Evolutionary conservation across 2,113 vertebrate genomes (phyloP).

Genomic region (Microcebus ravelobensis): DNA sequence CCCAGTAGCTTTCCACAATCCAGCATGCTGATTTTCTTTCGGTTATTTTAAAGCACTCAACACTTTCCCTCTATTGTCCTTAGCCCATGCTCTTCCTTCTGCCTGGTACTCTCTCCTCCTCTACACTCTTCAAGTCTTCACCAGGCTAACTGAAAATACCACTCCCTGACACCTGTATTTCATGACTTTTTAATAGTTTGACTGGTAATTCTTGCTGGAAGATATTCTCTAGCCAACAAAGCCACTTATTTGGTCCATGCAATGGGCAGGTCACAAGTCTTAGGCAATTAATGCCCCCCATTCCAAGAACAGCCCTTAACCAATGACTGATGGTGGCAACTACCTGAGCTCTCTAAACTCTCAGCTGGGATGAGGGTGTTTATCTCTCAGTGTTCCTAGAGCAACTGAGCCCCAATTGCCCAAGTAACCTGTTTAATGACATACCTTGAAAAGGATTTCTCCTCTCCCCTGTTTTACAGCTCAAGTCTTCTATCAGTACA

Average conservation of each 20-base stretch:
- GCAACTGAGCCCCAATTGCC: not conserved
- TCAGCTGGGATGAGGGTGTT: too few species aligned
- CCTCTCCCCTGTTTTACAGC: not conserved
- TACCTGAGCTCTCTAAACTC: too few species aligned
- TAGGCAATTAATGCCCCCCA: not conserved
- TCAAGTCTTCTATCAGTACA: not conserved
- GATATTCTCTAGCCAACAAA: not conserved
- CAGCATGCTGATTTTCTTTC: not conserved
- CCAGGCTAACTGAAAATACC: not conserved
- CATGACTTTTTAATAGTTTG: not conserved
- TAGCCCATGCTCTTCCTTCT: not conserved
- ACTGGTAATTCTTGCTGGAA: not conserved
- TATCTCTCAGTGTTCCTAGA: not conserved
- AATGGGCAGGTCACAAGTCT: not conserved
- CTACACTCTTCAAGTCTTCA: not conserved
- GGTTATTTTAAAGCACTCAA: not conserved
- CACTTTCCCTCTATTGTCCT: not conserved
- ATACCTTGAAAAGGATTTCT: not conserved
- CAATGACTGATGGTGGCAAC: not conserved
- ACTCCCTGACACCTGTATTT: not conserved
- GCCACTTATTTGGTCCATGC: not conserved
- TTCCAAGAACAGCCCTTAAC: not conserved
- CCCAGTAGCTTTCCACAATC: not conserved
- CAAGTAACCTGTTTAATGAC: not conserved
- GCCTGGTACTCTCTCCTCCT: not conserved